Evolutionary conservation across 2,797 vertebrate genomes (phyloP).

Genomic region (Sitta carolinensis): DNA sequence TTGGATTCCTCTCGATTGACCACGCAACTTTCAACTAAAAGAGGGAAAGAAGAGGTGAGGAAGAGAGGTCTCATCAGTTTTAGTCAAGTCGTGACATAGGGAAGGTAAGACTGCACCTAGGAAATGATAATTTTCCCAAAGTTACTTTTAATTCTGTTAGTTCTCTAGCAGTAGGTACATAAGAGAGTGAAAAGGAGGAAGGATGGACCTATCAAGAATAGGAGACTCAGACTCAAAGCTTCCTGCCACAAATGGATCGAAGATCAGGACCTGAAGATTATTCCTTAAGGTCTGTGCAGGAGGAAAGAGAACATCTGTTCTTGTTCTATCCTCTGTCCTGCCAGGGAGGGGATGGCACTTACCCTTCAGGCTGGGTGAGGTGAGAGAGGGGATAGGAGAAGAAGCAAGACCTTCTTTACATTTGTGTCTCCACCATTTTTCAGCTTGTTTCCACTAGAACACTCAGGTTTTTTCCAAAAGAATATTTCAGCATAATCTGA

Average conservation of each 20-base stretch:
- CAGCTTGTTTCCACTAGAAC: not conserved
- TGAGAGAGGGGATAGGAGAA: not conserved
- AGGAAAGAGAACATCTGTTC: not conserved
- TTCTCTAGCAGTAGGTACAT: not conserved
- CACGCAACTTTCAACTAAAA: not conserved
- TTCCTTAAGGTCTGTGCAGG: not conserved
- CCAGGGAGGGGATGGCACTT: not conserved
- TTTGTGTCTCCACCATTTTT: not conserved
- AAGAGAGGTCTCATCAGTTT: not conserved
- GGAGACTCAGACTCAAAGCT: not conserved
- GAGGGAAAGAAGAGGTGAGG: not conserved
- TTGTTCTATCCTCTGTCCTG: not conserved
- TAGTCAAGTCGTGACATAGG: not conserved
- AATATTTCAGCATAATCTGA: not conserved
- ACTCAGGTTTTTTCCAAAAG: not conserved
- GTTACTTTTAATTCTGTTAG: not conserved
- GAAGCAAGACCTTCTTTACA: not conserved
- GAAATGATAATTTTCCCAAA: not conserved
- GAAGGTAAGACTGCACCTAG: not conserved
- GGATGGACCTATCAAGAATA: not conserved
- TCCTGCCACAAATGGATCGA: not conserved
- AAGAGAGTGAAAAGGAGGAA: not conserved
- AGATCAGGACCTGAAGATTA: not conserved
- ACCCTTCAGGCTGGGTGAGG: not conserved
- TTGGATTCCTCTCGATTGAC: not conserved